Base-by-base conservation (phyloP, 2,113 vertebrate species). In the Microcebus murinus region DNA sequence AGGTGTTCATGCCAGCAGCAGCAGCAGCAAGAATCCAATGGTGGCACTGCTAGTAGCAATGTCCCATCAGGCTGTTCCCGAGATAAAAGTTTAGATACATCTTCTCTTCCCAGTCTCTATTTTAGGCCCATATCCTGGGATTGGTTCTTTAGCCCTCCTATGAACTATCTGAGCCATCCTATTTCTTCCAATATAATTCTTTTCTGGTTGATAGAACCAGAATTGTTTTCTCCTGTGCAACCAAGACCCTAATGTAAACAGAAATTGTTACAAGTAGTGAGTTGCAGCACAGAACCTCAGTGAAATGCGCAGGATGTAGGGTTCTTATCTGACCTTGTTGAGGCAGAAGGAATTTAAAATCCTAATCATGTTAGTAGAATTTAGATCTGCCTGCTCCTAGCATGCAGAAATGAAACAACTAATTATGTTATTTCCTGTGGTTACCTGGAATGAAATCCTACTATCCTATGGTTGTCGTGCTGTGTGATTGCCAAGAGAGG, bases 391-490 rank as follows among this genome's bases (percentile, higher is more conserved):
- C 42, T 89, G 55, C 73, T 39, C 42, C 50, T 71, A 50, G 1
- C 25, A 80, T 52, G 31, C 61, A 94, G 90, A 93, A 65, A 10
- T 65, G 18, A 91, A 97, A 76, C 27, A 71, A 15, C 45, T 67
- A 67, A 59, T 87, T 96, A 91, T 67, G 73, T 80, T 89, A 77
- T 68, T 77, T 90, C 42, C 31, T 83, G 8, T 82, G 55, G 57
- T 83, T n/a, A 68, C 29, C 13, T 39, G 59, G 15, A 79, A 79
- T 77, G 61, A 76, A 95, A 82, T 93, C 11, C 34, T 65, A 12
- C 23, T 90, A n/a, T 7, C 17, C 17, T 79, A 1, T 68, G 36
- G 11, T 48, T n/a, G 6, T 65, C 34, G 27, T 31, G 42, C 50
- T 55, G 11, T 84, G 45, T 67, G 25, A 31, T 85, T 83, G 17